These are phyloP conservation scores for Phrynocephalus vlangalii DNA, from an alignment of 2,797 vertebrate species.

Conservation along the genomic window DNA sequence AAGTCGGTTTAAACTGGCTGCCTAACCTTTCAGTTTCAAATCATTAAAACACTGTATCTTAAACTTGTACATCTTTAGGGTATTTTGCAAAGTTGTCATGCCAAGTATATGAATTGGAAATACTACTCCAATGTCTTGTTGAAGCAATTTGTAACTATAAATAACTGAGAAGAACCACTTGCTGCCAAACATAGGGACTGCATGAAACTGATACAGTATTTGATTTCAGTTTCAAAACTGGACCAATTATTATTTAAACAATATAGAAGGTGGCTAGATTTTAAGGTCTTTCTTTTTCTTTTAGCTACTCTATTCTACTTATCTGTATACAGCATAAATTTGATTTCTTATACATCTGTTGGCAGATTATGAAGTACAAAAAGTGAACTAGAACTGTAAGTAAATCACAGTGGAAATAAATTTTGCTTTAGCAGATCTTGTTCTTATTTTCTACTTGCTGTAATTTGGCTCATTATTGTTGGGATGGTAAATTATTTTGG, in stretches of 20 bases:
- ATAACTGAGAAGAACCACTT: conserved; percentile 50
- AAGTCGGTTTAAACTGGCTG: not conserved
- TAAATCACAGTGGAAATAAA: not conserved
- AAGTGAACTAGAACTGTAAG: not conserved
- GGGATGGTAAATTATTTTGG: not conserved
- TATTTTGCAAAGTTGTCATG: not conserved
- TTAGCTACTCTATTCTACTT: not conserved
- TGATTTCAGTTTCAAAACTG: conserved; percentile 5
- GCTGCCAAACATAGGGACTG: conserved; percentile 3
- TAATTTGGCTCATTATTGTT: conserved; percentile 18
- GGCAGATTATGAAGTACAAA: not conserved
- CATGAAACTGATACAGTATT: conserved; percentile 18
- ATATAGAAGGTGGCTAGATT: not conserved
- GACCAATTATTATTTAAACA: conserved; percentile 39
- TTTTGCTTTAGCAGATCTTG: not conserved
- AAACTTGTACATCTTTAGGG: not conserved
- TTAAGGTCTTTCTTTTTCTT: not conserved
- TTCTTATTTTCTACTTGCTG: not conserved
- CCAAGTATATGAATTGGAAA: not conserved
- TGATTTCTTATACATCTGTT: not conserved
- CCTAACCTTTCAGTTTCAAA: not conserved
- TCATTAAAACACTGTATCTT: not conserved
- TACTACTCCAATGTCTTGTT: accelerated
- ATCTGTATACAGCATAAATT: not conserved
- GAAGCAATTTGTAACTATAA: conserved; percentile 27